Conservation (phyloP, 1,140 invertebrate genomes). For the Drosophila bocki region DNA sequence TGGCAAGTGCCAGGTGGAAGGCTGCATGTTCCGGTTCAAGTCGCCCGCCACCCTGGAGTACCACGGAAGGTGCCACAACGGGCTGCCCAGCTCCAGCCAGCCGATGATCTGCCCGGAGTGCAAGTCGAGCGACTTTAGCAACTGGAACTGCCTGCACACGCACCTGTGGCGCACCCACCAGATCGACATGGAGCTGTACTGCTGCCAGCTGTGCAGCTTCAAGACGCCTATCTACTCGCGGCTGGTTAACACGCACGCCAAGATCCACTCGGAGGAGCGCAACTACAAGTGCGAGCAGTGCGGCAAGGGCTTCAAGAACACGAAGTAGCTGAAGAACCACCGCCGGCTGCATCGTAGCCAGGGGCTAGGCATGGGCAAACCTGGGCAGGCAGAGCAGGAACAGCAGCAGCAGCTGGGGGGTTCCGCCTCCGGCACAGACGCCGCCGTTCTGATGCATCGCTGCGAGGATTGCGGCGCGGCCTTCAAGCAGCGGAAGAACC, state of each 20-base stretch:
- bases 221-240: constrained; percentile 88
- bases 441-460: constrained; percentile 49
- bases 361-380: constrained; percentile 85
- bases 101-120: constrained; percentile 90
- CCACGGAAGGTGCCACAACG: constrained; percentile 88
- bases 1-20: constrained; percentile 71
- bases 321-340: constrained; percentile 90
- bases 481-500: constrained; percentile 77
- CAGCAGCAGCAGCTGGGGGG: constrained; percentile 88
- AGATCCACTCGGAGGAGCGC: constrained; percentile 89
- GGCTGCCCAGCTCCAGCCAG: constrained; percentile 63
- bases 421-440: constrained; percentile 76
- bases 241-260: constrained; percentile 89
- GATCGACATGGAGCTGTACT: constrained; percentile 91
- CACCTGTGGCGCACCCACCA: constrained; percentile 92
- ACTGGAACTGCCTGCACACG: constrained; percentile 88
- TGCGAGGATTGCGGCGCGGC: constrained; percentile 72
- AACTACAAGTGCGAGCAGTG: constrained; percentile 89
- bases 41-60: constrained; percentile 86
- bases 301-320: constrained; percentile 91
- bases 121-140: constrained; percentile 84
- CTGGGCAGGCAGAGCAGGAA: constrained; percentile 86
- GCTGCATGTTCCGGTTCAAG: constrained; percentile 83
- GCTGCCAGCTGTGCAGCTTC: constrained; percentile 88
- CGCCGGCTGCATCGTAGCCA: constrained; percentile 86